Percentiles rank a stretch among this genome's conserved stretches.
Conservation (phyloP, 1,140 invertebrate genomes). For the Drosophila ironensis region DNA sequence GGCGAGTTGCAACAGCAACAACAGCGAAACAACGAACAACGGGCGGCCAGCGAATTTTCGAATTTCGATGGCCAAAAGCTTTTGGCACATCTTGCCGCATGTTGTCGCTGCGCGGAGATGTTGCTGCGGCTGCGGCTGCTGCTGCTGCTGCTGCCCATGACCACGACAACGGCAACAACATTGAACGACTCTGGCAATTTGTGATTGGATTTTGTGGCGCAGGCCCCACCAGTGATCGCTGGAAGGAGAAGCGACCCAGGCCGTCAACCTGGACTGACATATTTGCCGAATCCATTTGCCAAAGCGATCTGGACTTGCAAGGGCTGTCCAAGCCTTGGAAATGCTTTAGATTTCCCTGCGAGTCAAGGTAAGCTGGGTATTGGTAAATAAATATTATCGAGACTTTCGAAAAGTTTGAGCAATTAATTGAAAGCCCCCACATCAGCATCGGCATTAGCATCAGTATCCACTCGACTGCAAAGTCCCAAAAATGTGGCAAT, state of each 20-base stretch:
- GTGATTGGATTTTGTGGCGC: slow-evolving; percentile 43
- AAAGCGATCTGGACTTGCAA: background rate
- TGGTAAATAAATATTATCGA: no score
- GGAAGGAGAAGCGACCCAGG: background rate
- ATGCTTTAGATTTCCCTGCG: no score
- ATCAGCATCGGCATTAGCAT: no score
- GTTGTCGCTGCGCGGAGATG: slow-evolving; percentile 29
- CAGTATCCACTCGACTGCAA: no score
- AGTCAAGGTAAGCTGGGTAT: no score
- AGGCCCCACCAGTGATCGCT: slow-evolving; percentile 6
- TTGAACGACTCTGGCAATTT: slow-evolving; percentile 38
- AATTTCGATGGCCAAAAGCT: slow-evolving; percentile 27
- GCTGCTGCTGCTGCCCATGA: slow-evolving; percentile 31
- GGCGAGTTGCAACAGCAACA: slow-evolving; percentile 18
- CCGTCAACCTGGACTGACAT: background rate
- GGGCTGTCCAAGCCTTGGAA: background rate
- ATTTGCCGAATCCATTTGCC: background rate
- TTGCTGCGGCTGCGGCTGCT: slow-evolving; percentile 5
- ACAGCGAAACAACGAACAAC: slow-evolving; percentile 15
- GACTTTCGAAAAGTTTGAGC: background rate
- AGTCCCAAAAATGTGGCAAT: background rate
- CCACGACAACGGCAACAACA: slow-evolving; percentile 46
- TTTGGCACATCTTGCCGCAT: slow-evolving; percentile 45
- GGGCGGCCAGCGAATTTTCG: slow-evolving; percentile 27
- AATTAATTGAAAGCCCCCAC: no score